Conservation (phyloP, 2,888 invertebrate species). For the Chironomus tentans region DNA sequence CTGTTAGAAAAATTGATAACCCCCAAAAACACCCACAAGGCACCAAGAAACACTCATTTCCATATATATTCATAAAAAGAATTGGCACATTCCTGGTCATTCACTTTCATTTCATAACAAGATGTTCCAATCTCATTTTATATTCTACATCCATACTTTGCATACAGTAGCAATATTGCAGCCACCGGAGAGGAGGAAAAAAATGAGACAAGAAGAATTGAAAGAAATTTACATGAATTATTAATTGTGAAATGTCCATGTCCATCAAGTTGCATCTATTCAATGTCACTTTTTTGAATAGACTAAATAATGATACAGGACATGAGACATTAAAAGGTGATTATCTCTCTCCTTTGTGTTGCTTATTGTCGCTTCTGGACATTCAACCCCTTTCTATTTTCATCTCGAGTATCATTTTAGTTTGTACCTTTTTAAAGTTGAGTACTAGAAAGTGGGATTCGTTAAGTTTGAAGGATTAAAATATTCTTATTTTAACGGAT, state of each 20-base stretch:
- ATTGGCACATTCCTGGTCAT: slow-evolving; percentile 15
- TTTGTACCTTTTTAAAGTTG: not conserved
- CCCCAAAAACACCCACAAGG: too few species aligned
- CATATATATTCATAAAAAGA: not conserved
- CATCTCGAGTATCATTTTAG: not conserved
- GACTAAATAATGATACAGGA: slow-evolving; percentile 5
- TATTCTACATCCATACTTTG: too few species aligned
- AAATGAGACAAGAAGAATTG: not conserved
- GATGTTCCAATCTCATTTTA: not conserved
- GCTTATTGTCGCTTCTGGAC: slow-evolving; percentile 18
- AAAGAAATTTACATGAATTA: not conserved
- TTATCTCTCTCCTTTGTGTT: not conserved
- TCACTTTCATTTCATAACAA: slow-evolving; percentile 1
- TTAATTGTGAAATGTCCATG: not conserved
- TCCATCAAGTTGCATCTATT: not conserved
- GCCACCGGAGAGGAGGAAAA: not conserved
- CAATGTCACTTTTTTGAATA: not conserved
- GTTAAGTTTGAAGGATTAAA: too few species aligned
- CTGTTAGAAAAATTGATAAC: too few species aligned
- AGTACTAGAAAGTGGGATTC: too few species aligned
- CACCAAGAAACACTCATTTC: too few species aligned
- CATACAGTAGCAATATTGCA: not conserved
- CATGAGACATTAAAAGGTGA: slow-evolving; percentile 6
- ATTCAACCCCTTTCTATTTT: slow-evolving; percentile 4
- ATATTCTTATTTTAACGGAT: too few species aligned